These are phyloP conservation scores for Micromussa lordhowensis DNA, from an alignment of 92 coral and sea anemone species.

Conservation along the genomic window DNA sequence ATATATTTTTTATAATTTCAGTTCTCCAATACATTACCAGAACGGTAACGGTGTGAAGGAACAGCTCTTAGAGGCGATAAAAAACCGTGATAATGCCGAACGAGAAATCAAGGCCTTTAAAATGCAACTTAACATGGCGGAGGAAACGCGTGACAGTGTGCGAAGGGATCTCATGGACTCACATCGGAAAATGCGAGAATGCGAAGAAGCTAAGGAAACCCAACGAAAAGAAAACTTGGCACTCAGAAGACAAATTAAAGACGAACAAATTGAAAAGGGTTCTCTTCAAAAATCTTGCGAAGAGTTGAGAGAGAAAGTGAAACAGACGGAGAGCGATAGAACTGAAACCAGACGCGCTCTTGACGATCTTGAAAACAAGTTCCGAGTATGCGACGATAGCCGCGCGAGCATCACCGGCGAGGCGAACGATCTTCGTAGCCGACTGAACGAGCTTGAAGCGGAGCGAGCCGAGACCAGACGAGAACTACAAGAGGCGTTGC, in stretches of 20 bases:
- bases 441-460: constrained; percentile 74
- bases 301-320: constrained; percentile 80
- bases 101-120: constrained; percentile 86
- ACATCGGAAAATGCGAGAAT: constrained; percentile 79
- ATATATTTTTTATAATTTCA: background rate
- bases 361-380: constrained; percentile 74
- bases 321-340: constrained; percentile 74
- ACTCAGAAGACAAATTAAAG: constrained; percentile 73
- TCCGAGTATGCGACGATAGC: constrained; percentile 77
- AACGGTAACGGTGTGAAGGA: constrained; percentile 60
- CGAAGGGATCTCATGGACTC: constrained; percentile 86
- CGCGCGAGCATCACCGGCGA: constrained; percentile 72
- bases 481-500: constrained; percentile 80
- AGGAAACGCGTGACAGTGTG: constrained; percentile 82
- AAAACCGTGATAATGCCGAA: constrained; percentile 79
- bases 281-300: constrained; percentile 76
- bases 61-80: constrained; percentile 75
- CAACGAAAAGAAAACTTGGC: constrained; percentile 80
- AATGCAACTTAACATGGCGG: constrained; percentile 87
- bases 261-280: constrained; percentile 73
- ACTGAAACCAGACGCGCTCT: constrained; percentile 63
- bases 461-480: constrained; percentile 82
- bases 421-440: constrained; percentile 70
- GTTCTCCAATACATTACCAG: constrained; percentile 21
- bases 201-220: constrained; percentile 72